Evolutionary conservation across 2,113 vertebrate species (phyloP), one percentile per base, ranked within the genome.

Genomic region (Spermophilus dauricus): DNA sequence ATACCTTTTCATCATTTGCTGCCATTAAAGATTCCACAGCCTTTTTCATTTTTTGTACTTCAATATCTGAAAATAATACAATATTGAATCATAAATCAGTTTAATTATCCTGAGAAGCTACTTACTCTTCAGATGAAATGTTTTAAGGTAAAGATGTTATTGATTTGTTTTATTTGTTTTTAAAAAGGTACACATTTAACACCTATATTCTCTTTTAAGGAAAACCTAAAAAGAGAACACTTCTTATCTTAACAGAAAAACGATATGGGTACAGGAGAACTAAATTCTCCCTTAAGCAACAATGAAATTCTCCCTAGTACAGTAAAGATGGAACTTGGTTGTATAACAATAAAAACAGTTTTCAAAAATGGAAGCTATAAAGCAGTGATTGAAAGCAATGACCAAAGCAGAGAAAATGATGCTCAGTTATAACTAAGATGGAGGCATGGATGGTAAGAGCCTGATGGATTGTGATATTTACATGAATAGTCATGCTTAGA

Each of bases 41-140:
- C 96, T 99, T 99, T 98, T 99, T 99, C 99, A 99, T 99, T 97
- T 99, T 99, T 98, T 99, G 99, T 76, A 99, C 99, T 98, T 99
- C 99, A 97, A 99, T 98, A 98, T 99, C 99, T 99, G 98, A 82
- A 99, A 98, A 97, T 28, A 94, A 97, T 17, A 87, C 17, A 76
- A 92, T n/a, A 97, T 61, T 72, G 83, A 37, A 67, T 72, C 39
- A 95, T 28, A 96, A 92, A 94, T 97, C 84, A 72, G 56, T 17
- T 75, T 28, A 53, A 63, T 32, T 58, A 65, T 4, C 4, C 3
- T 10, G 45, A 78, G 34, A 92, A 96, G 34, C 34, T 81, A 85
- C 69, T 82, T 65, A 72, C 24, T 58, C 80, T 89, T 80, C 42
- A 63, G 28, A 76, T 39, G 45, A 90, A 89, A 63, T 67, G 28